These are phyloP conservation scores for Zeuzera pyrina DNA, from an alignment of 2,888 invertebrate genomes.

Conservation along the genomic window DNA sequence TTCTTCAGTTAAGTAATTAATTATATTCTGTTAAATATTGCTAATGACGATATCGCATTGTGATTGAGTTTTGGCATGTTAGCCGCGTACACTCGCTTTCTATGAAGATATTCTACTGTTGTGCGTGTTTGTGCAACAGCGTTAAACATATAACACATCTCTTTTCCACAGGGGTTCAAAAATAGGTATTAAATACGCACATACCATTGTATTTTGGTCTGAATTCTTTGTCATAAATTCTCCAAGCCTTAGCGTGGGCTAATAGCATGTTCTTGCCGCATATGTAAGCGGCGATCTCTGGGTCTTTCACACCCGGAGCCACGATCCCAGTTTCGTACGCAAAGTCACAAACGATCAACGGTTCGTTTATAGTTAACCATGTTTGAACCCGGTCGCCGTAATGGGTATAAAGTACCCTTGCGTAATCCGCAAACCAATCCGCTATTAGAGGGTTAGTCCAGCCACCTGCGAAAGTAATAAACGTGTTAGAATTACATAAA, in stretches of 20 bases:
- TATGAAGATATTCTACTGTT: no score
- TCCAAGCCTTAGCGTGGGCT: constrained; percentile 75
- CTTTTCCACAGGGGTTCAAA: not conserved
- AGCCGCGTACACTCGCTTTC: no score
- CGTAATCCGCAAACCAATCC: constrained; percentile 24
- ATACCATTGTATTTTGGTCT: constrained; percentile 53
- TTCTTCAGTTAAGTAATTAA: no score
- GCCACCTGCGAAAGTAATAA: constrained; percentile 19
- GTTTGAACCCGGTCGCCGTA: constrained; percentile 27
- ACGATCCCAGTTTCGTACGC: constrained; percentile 20
- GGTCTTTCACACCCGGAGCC: constrained; percentile 25
- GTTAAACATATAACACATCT: no score
- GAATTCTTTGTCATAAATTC: constrained; percentile 68
- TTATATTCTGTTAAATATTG: no score
- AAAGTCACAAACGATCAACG: constrained; percentile 11
- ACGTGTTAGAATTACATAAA: no score
- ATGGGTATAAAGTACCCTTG: constrained; percentile 19
- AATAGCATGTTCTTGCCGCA: constrained; percentile 75
- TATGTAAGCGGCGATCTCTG: constrained; percentile 62
- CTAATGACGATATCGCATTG: no score
- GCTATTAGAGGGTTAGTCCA: constrained; percentile 23
- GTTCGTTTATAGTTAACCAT: constrained; percentile 25
- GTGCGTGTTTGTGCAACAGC: no score
- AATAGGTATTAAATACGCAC: not conserved
- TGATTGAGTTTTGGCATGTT: no score